phyloP scores from a whole-genome alignment of 2,888 invertebrate genomes.

The Euzetes globulus region DNA sequence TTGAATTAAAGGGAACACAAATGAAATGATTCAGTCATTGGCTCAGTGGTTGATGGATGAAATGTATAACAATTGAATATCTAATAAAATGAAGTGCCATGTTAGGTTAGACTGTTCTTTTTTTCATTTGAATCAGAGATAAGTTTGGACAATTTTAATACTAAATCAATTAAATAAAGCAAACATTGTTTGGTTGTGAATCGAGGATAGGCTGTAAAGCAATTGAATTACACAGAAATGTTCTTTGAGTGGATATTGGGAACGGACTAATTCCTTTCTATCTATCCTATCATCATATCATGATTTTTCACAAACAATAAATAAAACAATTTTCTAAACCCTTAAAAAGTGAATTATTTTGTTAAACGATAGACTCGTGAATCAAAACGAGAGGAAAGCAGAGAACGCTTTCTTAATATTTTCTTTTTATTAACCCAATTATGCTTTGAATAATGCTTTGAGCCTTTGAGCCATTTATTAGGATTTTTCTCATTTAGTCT shows the following conservation, averaged over 20 bases:
- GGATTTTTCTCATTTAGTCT: not conserved
- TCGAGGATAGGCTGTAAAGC: too few relatives aligned
- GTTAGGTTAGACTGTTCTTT: too few relatives aligned
- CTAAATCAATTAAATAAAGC: too few relatives aligned
- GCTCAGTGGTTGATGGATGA: too few relatives aligned
- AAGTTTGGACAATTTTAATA: too few relatives aligned
- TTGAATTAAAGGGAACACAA: too few relatives aligned
- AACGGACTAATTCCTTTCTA: not conserved
- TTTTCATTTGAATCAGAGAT: too few relatives aligned
- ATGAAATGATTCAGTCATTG: too few relatives aligned
- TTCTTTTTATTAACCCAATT: slow-evolving; percentile 12
- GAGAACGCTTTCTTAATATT: not conserved
- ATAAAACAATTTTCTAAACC: not conserved
- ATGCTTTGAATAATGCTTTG: not conserved
- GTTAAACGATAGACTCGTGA: slow-evolving; percentile 5
- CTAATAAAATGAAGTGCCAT: too few relatives aligned
- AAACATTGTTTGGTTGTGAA: too few relatives aligned
- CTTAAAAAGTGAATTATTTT: slow-evolving; percentile 10
- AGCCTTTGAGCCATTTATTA: not conserved
- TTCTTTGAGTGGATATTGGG: not conserved
- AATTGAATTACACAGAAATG: not conserved
- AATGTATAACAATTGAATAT: too few relatives aligned
- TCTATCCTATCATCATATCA: slow-evolving; percentile 14
- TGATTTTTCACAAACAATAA: not conserved
- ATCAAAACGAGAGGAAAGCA: slow-evolving; percentile 3